phyloP scores from a whole-genome alignment of 2,888 invertebrate species.

The Ethmia dodecea region DNA sequence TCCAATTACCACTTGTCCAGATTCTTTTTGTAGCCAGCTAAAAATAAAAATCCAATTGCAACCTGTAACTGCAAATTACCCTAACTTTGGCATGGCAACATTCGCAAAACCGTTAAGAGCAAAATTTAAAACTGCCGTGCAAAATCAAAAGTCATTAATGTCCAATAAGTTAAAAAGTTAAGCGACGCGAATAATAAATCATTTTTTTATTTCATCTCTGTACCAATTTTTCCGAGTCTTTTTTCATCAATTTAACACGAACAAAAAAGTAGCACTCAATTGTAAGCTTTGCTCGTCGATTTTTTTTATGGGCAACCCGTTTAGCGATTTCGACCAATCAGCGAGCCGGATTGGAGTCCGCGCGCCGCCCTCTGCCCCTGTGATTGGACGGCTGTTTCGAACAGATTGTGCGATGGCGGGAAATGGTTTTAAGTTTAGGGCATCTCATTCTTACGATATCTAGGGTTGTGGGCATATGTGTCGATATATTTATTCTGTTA shows the following conservation, averaged over 20 bases:
- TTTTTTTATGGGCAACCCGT: conserved; percentile 66
- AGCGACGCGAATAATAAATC: conserved; percentile 68
- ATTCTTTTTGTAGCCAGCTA: too few species aligned
- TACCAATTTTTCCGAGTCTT: conserved; percentile 66
- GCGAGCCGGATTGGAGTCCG: conserved; percentile 33
- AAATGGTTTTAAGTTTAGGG: conserved; percentile 69
- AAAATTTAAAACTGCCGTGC: conserved; percentile 48
- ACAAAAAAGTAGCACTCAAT: conserved; percentile 74
- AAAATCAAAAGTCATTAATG: conserved; percentile 75
- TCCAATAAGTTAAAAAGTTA: conserved; percentile 75
- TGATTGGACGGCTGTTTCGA: conserved; percentile 53
- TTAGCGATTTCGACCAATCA: conserved; percentile 67
- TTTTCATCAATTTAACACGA: conserved; percentile 75
- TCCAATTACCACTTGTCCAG: too few species aligned
- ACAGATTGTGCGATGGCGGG: conserved; percentile 73
- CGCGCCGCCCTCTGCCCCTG: conserved; percentile 57
- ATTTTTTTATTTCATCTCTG: conserved; percentile 70
- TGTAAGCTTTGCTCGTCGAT: conserved; percentile 54
- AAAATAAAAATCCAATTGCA: not conserved
- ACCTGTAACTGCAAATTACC: too few species aligned
- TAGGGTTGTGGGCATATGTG: conserved; percentile 29
- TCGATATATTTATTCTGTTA: too few species aligned
- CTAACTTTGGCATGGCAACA: conserved; percentile 2
- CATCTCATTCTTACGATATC: conserved; percentile 68
- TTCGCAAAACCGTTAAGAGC: conserved; percentile 22